Evolutionary conservation across 2,888 invertebrate species (phyloP).

Genomic region (Trachelus iudaicus): DNA sequence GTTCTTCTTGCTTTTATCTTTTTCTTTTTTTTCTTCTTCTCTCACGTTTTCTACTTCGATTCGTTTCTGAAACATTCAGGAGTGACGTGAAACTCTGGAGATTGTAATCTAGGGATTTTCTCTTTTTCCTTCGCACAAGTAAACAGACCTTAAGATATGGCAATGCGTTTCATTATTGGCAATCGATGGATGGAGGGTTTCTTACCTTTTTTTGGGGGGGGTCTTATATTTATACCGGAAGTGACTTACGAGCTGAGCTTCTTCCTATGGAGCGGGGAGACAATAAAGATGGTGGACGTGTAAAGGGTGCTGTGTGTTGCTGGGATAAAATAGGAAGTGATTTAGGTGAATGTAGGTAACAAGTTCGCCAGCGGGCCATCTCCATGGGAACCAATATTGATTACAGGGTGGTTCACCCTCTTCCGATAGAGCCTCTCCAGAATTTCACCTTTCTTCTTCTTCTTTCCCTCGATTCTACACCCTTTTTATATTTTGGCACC

Average conservation of each 20-base stretch:
- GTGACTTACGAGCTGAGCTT: background rate
- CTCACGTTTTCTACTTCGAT: background rate
- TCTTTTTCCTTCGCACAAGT: background rate
- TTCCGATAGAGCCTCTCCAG: background rate
- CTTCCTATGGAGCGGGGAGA: background rate
- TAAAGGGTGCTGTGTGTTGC: background rate
- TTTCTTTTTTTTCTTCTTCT: background rate
- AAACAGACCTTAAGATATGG: background rate
- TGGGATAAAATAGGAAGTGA: slow-evolving; percentile 36
- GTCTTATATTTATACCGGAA: background rate
- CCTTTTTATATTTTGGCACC: background rate
- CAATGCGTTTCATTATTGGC: background rate
- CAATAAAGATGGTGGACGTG: slow-evolving; percentile 3
- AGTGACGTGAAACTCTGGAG: background rate
- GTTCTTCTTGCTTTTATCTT: slow-evolving; percentile 2
- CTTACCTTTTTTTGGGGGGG: background rate
- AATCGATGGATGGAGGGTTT: background rate
- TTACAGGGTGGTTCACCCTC: slow-evolving; percentile 38
- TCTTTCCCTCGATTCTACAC: background rate
- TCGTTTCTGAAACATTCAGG: background rate
- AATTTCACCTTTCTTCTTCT: background rate
- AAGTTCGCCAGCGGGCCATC: slow-evolving; percentile 55
- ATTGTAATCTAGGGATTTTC: background rate
- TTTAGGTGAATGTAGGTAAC: slow-evolving; percentile 59
- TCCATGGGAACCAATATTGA: slow-evolving; percentile 64